phyloP scores from a whole-genome alignment of 64 coral and sea anemone species.

The Pachyseris speciosa region DNA sequence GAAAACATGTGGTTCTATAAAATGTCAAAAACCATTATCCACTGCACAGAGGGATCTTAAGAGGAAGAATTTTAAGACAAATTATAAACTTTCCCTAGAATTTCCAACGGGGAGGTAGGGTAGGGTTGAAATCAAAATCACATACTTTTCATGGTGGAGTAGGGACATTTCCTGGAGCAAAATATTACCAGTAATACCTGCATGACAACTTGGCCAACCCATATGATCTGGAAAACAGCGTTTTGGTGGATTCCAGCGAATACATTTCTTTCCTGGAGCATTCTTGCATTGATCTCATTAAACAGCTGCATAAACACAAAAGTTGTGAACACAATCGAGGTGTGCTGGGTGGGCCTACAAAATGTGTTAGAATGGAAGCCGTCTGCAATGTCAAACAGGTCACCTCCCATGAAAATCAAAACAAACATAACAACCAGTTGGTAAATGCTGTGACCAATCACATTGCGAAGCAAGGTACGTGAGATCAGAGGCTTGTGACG shows the following conservation, averaged over 20 bases:
- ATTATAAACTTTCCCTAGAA: no score
- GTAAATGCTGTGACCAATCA: conserved; percentile 85
- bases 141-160: no score
- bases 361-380: conserved; percentile 76
- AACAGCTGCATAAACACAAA: conserved; percentile 99
- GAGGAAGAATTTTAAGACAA: no score
- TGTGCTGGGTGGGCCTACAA: conserved; percentile 82
- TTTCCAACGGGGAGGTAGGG: no score
- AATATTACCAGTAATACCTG: no score
- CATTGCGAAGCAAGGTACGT: conserved; percentile 88
- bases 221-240: conserved; percentile 79
- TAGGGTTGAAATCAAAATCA: no score
- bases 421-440: conserved; percentile 83
- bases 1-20: no score
- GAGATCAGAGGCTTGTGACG: conserved; percentile 93
- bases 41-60: no score
- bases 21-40: no score
- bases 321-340: conserved; percentile 93
- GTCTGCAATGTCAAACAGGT: conserved; percentile 79
- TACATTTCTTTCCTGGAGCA: conserved; percentile 89
- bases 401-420: conserved; percentile 79
- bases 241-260: conserved; percentile 88
- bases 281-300: conserved; percentile 95
- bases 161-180: no score
- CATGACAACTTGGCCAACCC: conserved; percentile 73